A percentile compares a stretch with the other conserved stretches of the same genome.
Conservation (phyloP, 2,888 invertebrate genomes). For the Uloborus plumipes region DNA sequence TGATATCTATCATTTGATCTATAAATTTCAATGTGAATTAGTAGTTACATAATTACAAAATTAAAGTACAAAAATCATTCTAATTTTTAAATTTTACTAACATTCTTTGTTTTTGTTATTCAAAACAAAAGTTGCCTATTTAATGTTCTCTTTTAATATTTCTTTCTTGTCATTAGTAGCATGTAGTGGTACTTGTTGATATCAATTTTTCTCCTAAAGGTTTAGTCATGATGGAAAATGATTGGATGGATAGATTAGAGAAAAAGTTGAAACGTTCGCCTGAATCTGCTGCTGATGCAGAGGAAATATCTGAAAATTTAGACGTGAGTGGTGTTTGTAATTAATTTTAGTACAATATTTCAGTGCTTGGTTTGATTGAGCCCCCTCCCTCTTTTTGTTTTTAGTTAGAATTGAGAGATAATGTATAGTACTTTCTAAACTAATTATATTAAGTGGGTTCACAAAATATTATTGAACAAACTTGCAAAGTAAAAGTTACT, state of each 20-base stretch:
- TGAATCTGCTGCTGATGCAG: conserved; percentile 84
- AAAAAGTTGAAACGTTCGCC: conserved; percentile 81
- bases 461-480: background rate
- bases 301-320: conserved; percentile 90
- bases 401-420: too few species aligned
- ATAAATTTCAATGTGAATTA: too few species aligned
- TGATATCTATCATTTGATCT: too few species aligned
- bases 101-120: too few species aligned
- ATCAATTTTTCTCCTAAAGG: conserved; percentile 72
- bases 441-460: background rate
- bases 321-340: conserved; percentile 77
- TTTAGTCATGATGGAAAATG: conserved; percentile 82
- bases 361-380: background rate
- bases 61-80: too few species aligned
- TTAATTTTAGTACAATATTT: background rate
- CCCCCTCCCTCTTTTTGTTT: background rate
- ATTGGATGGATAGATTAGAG: conserved; percentile 85
- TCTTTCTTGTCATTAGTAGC: too few species aligned
- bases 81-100: too few species aligned
- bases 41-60: too few species aligned
- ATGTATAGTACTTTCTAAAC: too few species aligned
- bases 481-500: too few species aligned
- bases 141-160: too few species aligned
- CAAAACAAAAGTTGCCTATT: too few species aligned
- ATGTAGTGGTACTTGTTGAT: background rate